A percentile compares a stretch with the other conserved stretches of the same genome.
Conservation (phyloP, 2,888 invertebrate genomes). For the Calameuta idolon region DNA sequence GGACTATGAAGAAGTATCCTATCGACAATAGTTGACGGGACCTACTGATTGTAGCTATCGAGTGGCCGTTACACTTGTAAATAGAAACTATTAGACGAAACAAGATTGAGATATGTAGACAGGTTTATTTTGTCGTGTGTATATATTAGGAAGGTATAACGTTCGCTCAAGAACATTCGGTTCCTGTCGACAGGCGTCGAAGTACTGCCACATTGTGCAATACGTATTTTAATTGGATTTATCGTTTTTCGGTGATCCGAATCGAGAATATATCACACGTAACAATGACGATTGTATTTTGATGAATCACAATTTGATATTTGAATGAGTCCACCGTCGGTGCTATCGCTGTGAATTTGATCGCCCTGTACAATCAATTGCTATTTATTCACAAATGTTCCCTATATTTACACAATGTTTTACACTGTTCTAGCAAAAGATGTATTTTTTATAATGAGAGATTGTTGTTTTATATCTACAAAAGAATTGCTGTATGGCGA, state of each 20-base stretch:
- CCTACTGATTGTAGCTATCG: not conserved
- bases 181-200: not conserved
- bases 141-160: not conserved
- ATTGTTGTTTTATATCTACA: slow-evolving; percentile 16
- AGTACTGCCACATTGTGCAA: not conserved
- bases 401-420: slow-evolving; percentile 18
- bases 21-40: slow-evolving; percentile 34
- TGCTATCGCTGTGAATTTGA: not conserved
- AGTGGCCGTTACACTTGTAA: not conserved
- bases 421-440: slow-evolving; percentile 14
- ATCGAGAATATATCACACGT: not conserved
- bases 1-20: slow-evolving; percentile 71
- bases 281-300: not conserved
- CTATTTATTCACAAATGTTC: not conserved
- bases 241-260: not conserved
- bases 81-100: not conserved
- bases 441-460: slow-evolving; percentile 25
- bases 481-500: not conserved
- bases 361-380: not conserved
- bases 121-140: not conserved
- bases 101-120: not conserved
- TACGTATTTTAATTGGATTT: not conserved
- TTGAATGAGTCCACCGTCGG: not conserved
- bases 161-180: not conserved
- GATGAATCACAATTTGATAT: not conserved